Evolutionary conservation across 2,888 invertebrate genomes (phyloP).

Genomic region (Dexiosoma caninum): DNA sequence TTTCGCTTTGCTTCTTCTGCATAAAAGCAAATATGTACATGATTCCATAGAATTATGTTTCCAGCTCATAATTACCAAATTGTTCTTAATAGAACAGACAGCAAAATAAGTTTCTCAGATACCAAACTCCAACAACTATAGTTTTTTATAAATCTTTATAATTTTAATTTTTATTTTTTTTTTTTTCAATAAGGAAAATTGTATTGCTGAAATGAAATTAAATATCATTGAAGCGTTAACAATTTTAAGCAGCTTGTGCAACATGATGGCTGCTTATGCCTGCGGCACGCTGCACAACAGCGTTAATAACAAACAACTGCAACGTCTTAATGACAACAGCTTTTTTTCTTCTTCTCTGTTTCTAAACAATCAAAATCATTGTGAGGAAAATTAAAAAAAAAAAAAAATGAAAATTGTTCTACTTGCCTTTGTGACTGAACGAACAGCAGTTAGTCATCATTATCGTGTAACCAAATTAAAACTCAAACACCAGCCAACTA

Average conservation of each 20-base stretch:
- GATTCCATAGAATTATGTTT: slow-evolving; percentile 1
- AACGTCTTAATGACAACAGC: slow-evolving; percentile 15
- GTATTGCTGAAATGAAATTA: slow-evolving; percentile 7
- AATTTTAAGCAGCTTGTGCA: background rate
- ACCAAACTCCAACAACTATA: background rate
- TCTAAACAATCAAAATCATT: slow-evolving; percentile 18
- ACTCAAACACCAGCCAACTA: background rate
- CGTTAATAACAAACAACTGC: background rate
- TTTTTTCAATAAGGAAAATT: background rate
- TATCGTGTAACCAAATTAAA: background rate
- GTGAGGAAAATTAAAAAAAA: background rate
- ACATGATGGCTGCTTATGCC: background rate
- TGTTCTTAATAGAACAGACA: slow-evolving; percentile 1
- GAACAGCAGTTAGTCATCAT: background rate
- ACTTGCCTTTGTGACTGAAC: background rate
- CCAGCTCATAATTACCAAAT: background rate
- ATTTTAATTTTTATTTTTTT: background rate
- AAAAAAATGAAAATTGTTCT: slow-evolving; percentile 14
- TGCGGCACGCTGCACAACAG: background rate
- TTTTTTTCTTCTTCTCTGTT: background rate
- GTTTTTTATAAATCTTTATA: background rate
- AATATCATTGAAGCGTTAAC: slow-evolving; percentile 41
- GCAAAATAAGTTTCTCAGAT: background rate
- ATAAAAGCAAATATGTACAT: background rate
- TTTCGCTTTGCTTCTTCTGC: background rate